Conservation (phyloP, 2,888 invertebrate species). For the Spodoptera littoralis region DNA sequence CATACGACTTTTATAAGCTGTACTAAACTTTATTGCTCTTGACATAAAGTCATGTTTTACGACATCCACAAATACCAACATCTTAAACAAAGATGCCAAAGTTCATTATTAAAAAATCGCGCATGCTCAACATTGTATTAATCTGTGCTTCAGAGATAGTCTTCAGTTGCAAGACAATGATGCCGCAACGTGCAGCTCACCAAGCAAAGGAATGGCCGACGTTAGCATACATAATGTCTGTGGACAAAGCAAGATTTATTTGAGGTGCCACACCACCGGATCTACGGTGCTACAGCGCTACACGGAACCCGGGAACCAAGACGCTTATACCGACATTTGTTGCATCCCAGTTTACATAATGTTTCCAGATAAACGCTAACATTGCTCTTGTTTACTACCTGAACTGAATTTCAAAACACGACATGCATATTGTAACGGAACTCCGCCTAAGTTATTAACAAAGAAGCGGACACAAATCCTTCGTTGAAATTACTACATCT, state of each 20-base stretch:
- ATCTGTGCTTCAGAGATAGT: constrained; percentile 33
- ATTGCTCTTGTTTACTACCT: constrained; percentile 39
- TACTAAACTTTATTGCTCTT: constrained; percentile 2
- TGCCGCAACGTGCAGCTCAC: constrained; percentile 50
- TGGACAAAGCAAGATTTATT: constrained; percentile 83
- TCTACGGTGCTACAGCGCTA: constrained; percentile 54
- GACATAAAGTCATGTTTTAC: constrained; percentile 29
- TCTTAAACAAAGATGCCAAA: constrained; percentile 22
- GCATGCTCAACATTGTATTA: constrained; percentile 32
- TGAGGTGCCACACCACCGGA: constrained; percentile 66
- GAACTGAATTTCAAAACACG: constrained; percentile 39
- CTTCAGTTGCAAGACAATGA: constrained; percentile 49
- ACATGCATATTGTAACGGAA: constrained; percentile 40
- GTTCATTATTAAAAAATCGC: constrained; percentile 42
- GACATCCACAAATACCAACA: constrained; percentile 28
- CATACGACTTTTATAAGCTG: constrained; percentile 6
- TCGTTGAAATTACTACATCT: constrained; percentile 41
- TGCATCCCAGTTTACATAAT: constrained; percentile 48
- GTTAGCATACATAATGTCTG: constrained; percentile 80
- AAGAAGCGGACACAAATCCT: constrained; percentile 47
- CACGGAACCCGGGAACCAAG: constrained; percentile 55
- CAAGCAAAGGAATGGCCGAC: constrained; percentile 66
- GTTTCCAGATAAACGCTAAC: constrained; percentile 42
- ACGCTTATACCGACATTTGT: constrained; percentile 55
- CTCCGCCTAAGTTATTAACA: constrained; percentile 35